Conservation (phyloP, 2,888 invertebrate genomes). For the Xanthorhoe spadicearia region DNA sequence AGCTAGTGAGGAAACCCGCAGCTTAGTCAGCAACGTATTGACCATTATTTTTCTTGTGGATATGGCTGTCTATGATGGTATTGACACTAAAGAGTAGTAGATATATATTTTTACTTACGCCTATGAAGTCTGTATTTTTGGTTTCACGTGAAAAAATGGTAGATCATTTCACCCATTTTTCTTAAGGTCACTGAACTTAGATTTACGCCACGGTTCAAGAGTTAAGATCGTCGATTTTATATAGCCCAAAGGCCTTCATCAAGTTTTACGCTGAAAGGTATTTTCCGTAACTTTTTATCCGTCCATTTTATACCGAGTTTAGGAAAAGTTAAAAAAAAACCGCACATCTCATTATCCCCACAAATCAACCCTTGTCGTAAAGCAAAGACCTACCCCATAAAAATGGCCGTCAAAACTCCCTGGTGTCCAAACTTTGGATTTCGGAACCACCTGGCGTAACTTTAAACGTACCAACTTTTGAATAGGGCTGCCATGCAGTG, state of each 20-base stretch:
- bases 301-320: conserved; percentile 3
- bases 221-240: not conserved
- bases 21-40: too few species aligned
- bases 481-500: conserved; percentile 4
- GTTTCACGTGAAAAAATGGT: too few species aligned
- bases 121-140: too few species aligned
- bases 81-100: too few species aligned
- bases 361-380: conserved; percentile 33
- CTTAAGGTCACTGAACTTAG: not conserved
- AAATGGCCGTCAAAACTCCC: conserved; percentile 44
- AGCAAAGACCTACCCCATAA: conserved; percentile 40
- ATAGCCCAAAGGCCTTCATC: not conserved
- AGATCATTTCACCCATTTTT: too few species aligned
- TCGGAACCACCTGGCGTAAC: conserved; percentile 45
- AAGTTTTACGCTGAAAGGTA: conserved; percentile 9
- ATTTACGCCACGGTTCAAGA: not conserved
- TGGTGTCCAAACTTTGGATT: conserved; percentile 39
- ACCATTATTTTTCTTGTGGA: too few species aligned
- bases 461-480: conserved; percentile 14
- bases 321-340: conserved; percentile 8
- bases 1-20: too few species aligned
- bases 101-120: too few species aligned
- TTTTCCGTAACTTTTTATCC: conserved; percentile 1
- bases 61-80: too few species aligned
- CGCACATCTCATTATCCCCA: conserved; percentile 25